phyloP scores from a whole-genome alignment of 53 echinoderm and acorn worm genomes.

The Antedon mediterranea region DNA sequence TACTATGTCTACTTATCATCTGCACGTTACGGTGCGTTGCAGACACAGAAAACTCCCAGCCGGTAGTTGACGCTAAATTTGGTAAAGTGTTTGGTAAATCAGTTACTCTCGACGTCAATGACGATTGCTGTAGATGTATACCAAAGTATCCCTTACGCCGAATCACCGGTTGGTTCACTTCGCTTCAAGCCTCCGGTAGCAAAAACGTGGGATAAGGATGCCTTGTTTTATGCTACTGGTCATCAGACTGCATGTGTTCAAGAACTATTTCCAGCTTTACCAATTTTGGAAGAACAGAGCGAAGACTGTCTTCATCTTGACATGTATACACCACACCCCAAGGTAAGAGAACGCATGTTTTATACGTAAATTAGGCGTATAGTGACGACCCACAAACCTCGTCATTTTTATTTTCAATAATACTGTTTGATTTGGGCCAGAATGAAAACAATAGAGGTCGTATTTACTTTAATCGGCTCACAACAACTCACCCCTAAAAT shows the following conservation, averaged over 20 bases:
- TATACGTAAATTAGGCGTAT: no score
- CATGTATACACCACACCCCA: conserved; percentile 15
- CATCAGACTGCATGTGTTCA: background rate
- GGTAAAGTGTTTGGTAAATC: conserved; percentile 38
- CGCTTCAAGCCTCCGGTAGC: conserved; percentile 38
- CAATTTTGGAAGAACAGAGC: background rate
- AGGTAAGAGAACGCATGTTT: background rate
- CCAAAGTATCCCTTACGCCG: conserved; percentile 59
- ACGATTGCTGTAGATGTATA: conserved; percentile 4
- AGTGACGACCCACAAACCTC: no score
- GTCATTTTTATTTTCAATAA: no score
- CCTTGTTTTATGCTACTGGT: conserved; percentile 37
- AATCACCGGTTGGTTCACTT: conserved; percentile 45
- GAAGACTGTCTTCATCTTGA: conserved; percentile 29
- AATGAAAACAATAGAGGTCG: no score
- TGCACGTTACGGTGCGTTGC: background rate
- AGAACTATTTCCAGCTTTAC: background rate
- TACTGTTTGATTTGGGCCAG: no score
- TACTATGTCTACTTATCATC: background rate
- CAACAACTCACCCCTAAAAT: no score
- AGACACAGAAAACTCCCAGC: background rate
- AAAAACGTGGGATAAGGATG: conserved; percentile 24
- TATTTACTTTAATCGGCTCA: no score
- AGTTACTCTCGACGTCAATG: conserved; percentile 11
- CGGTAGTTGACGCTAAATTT: conserved; percentile 27